Base-by-base conservation (phyloP, 2,113 vertebrate genomes). In the Scytalopus superciliaris region DNA sequence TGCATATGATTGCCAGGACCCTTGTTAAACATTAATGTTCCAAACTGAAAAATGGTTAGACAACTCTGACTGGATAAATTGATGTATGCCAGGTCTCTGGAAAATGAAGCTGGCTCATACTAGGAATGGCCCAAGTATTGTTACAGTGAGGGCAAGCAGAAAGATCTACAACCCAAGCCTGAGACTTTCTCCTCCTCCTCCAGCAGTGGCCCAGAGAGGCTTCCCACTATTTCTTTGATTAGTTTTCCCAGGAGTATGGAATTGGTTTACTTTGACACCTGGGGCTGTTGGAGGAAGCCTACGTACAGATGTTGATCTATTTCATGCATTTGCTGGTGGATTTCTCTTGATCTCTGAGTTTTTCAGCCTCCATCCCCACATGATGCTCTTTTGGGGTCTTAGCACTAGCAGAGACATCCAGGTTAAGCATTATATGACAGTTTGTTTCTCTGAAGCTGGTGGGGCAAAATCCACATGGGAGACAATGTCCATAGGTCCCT, bases 131-230 rank as follows among this genome's bases (percentile, higher is more conserved):
- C 40, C 28, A 31, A 67, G 14, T 45, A 13, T 44, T 78, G 56
- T 42, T 50, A 25, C 14, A 63, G 30, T 2, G 3, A 6, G 16
- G 15, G 33, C n/a, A 84, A 55, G 8, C 19, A 84, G 22, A 64
- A 87, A 59, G 21, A 42, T 35, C 60, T 75, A 8, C 33, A 89
- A 8, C 44, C 16, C 53, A 39, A 2, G 12, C 19, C 56, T 8
- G 16, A 79, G 53, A 64, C 24, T 56, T 68, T 19, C 27, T 55
- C 52, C n/a, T 75, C n/a, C 18, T 75, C n/a, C 19, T 85, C 45
- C 37, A 86, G 2, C 0, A 1, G 10, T 5, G 14, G 17, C 10
- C 57, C n/a, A 56, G 27, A 59, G 27, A 60, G 6, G 14, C 8
- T 37, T 60, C 44, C 33, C 59, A 17, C 14, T 23, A 2, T 40